A percentile compares a stretch with the other conserved stretches of the same genome.
These are phyloP conservation scores for Beroe ovata DNA, from an alignment of 37 sponge, comb jelly and placozoan species.

Conservation along the genomic window DNA sequence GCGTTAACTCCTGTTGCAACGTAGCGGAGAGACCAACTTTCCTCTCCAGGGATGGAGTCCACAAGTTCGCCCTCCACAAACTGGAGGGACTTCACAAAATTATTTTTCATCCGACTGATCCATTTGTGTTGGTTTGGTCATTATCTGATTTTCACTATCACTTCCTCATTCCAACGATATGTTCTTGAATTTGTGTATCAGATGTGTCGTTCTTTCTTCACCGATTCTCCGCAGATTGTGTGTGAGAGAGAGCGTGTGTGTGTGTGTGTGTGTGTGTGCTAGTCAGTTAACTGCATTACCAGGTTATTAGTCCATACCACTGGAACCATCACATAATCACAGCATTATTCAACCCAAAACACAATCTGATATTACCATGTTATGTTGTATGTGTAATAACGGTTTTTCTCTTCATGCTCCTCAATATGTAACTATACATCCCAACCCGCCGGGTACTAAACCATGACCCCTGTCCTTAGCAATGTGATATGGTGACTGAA, in stretches of 20 bases:
- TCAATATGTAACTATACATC: too few relatives aligned
- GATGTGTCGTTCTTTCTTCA: not conserved
- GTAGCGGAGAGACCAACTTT: not conserved
- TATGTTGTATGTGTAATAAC: too few relatives aligned
- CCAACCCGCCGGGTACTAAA: too few relatives aligned
- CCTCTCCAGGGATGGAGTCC: not conserved
- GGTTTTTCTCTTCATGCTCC: too few relatives aligned
- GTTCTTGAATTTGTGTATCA: not conserved
- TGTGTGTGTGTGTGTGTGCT: not conserved
- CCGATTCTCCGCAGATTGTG: not conserved
- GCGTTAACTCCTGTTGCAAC: not conserved
- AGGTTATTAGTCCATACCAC: too few relatives aligned
- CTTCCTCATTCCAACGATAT: not conserved
- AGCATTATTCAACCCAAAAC: too few relatives aligned
- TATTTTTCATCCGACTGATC: not conserved
- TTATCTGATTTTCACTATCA: too few relatives aligned
- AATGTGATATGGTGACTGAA: not conserved
- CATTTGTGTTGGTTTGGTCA: too few relatives aligned
- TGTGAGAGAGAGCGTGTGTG: not conserved
- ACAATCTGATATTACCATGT: not conserved
- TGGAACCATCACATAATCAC: not conserved
- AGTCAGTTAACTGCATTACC: too few relatives aligned
- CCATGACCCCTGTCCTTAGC: too few relatives aligned
- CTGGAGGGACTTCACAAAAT: not conserved
- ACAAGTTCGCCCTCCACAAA: not conserved